Conservation (phyloP, 2,797 vertebrate species). For the Numenius phaeopus region DNA sequence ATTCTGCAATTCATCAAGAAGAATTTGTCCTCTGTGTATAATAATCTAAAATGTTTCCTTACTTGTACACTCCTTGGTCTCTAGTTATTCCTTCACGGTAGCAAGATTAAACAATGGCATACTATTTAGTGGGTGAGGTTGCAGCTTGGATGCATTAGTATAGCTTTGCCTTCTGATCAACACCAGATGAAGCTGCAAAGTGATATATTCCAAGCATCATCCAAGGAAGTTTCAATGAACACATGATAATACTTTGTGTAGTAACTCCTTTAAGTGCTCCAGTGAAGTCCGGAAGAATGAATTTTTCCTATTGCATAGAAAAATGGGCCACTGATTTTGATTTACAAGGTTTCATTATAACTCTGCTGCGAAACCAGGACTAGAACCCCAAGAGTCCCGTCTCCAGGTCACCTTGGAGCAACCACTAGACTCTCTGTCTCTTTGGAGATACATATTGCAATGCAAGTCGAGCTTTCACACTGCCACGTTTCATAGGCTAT, state of each 20-base stretch:
- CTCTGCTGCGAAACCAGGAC: slow-evolving; percentile 42
- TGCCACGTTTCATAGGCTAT: accelerated
- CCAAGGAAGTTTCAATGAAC: neutral
- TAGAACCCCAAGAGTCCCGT: neutral
- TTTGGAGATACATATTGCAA: neutral
- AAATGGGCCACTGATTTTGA: slow-evolving; percentile 35
- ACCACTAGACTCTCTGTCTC: neutral
- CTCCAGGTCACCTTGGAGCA: slow-evolving; percentile 54
- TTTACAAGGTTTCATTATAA: slow-evolving; percentile 48
- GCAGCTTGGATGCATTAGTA: slow-evolving; percentile 20
- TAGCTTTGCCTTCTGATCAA: slow-evolving; percentile 23
- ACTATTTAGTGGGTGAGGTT: neutral
- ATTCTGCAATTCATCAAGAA: slow-evolving; percentile 21
- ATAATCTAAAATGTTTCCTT: slow-evolving; percentile 6
- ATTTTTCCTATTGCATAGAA: neutral
- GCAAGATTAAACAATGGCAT: slow-evolving; percentile 9
- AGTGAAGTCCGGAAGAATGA: neutral
- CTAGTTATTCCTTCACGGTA: neutral
- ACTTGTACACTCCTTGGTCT: neutral
- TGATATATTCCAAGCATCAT: neutral
- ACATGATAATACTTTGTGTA: neutral
- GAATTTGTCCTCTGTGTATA: slow-evolving; percentile 42
- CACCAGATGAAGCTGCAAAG: slow-evolving; percentile 19
- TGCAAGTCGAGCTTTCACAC: neutral
- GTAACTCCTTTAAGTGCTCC: neutral